Evolutionary conservation across 2,888 invertebrate genomes (phyloP).

Genomic region (Eilema sororculum): DNA sequence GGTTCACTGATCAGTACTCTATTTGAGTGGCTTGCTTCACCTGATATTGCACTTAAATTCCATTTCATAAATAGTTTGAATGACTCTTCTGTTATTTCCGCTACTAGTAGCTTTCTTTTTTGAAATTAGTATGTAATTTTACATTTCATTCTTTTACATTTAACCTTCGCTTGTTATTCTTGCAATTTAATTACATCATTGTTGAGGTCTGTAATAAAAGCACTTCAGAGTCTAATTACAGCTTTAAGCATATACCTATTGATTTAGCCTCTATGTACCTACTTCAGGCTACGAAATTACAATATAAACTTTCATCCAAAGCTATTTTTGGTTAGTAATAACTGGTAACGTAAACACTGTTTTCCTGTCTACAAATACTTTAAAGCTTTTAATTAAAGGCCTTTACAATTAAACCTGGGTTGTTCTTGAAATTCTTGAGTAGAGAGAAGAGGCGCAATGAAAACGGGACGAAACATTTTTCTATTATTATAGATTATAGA

Average conservation of each 20-base stretch:
- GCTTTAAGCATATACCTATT: no score
- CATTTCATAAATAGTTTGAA: neutral
- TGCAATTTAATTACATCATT: no score
- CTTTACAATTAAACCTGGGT: neutral
- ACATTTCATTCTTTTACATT: no score
- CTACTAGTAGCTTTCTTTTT: neutral
- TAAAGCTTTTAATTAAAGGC: slow-evolving; percentile 4
- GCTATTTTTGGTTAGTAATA: neutral
- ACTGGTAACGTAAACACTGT: neutral
- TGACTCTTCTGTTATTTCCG: neutral
- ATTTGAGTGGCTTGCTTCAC: neutral
- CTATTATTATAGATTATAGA: no score
- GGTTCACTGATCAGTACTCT: neutral
- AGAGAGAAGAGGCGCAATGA: neutral
- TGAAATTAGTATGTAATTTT: no score
- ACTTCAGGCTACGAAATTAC: neutral
- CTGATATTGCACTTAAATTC: neutral
- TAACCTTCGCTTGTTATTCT: no score
- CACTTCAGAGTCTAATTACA: no score
- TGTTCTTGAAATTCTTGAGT: neutral
- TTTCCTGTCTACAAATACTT: neutral
- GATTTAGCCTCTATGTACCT: no score
- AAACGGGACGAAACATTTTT: neutral
- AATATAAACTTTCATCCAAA: neutral
- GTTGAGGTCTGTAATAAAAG: no score